These are phyloP conservation scores for Epinephelus cyanopodus DNA, from an alignment of 2,113 vertebrate genomes.

Conservation along the genomic window DNA sequence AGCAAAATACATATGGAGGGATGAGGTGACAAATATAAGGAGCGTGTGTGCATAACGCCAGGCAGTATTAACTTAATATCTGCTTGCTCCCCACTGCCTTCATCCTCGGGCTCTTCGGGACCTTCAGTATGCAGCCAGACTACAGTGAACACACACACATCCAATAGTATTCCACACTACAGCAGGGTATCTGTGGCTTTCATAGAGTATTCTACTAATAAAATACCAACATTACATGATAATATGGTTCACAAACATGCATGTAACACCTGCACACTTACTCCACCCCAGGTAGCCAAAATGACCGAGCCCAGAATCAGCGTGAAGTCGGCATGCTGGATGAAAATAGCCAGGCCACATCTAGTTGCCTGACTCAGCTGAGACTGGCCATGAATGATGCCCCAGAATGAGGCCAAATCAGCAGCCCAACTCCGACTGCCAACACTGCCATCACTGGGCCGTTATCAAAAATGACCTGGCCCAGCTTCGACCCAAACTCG, in stretches of 20 bases:
- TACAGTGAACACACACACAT: background rate
- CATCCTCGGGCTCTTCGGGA: slow-evolving; percentile 23
- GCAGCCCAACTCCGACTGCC: too few relatives aligned
- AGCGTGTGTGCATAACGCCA: slow-evolving; percentile 18
- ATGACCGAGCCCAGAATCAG: too few relatives aligned
- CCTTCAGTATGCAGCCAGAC: background rate
- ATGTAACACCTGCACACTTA: background rate
- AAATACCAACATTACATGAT: background rate
- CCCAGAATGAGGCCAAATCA: too few relatives aligned
- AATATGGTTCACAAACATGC: background rate
- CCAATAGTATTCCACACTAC: background rate
- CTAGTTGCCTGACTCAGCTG: too few relatives aligned
- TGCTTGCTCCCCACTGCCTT: slow-evolving; percentile 9
- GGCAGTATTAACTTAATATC: slow-evolving; percentile 36
- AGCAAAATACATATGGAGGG: background rate
- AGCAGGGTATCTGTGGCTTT: background rate
- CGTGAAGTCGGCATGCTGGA: too few relatives aligned
- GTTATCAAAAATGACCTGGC: too few relatives aligned
- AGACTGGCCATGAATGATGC: too few relatives aligned
- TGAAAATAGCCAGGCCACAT: too few relatives aligned
- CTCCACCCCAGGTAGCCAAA: too few relatives aligned
- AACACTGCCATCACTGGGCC: too few relatives aligned
- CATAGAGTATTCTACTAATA: background rate
- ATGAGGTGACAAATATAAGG: slow-evolving; percentile 13
- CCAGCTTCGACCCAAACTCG: too few relatives aligned